Evolutionary conservation across 2,888 invertebrate genomes (phyloP).

Genomic region (Platycnemis pennipes): DNA sequence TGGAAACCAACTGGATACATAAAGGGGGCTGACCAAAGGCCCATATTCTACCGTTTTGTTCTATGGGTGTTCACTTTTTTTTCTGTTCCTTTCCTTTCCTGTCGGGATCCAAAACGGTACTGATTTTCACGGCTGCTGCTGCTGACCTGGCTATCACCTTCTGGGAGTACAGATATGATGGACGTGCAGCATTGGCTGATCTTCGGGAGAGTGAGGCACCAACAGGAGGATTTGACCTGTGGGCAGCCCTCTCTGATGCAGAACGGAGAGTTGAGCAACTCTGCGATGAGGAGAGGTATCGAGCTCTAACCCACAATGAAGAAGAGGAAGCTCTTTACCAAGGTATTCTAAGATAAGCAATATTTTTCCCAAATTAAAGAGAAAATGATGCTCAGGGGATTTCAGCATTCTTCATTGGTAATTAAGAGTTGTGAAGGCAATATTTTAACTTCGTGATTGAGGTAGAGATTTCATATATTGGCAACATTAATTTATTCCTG

Average conservation of each 20-base stretch:
- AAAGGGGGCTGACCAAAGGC: slow-evolving; percentile 70
- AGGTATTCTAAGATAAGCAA: too few species aligned
- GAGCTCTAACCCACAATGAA: slow-evolving; percentile 92
- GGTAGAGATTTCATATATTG: too few species aligned
- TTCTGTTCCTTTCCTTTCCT: slow-evolving; percentile 64
- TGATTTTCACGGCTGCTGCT: slow-evolving; percentile 24
- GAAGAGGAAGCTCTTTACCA: slow-evolving; percentile 94
- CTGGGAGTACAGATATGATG: slow-evolving; percentile 91
- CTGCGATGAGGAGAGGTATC: slow-evolving; percentile 97
- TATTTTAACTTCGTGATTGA: too few species aligned
- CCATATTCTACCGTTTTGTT: slow-evolving; percentile 71
- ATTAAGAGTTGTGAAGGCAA: too few species aligned
- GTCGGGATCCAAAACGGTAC: neutral
- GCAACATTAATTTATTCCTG: too few species aligned
- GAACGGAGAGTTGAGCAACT: slow-evolving; percentile 92
- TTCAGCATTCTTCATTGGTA: too few species aligned
- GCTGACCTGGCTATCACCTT: neutral
- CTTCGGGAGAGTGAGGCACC: slow-evolving; percentile 90
- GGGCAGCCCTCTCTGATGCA: slow-evolving; percentile 85
- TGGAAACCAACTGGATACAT: slow-evolving; percentile 70
- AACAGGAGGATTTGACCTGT: slow-evolving; percentile 84
- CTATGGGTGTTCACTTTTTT: slow-evolving; percentile 71
- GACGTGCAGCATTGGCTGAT: slow-evolving; percentile 94
- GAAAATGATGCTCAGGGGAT: too few species aligned
- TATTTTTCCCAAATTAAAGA: too few species aligned